These are phyloP conservation scores for Coregonus suidteri DNA, from an alignment of 2,797 vertebrate genomes.

Conservation along the genomic window DNA sequence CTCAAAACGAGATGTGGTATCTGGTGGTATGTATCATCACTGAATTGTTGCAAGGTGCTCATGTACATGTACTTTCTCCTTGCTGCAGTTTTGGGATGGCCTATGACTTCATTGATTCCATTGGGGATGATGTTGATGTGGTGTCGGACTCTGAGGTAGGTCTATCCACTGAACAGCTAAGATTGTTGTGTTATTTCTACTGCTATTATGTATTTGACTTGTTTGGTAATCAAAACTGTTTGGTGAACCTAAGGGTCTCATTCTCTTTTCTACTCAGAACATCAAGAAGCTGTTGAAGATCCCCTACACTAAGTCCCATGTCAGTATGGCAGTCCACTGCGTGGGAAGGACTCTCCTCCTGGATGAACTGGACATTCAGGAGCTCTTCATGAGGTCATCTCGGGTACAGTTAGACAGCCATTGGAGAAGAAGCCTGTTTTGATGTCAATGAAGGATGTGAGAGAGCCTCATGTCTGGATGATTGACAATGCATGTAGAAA, in stretches of 20 bases:
- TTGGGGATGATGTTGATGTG: conserved; percentile 96
- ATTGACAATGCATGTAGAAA: too few species aligned
- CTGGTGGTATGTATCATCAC: not conserved
- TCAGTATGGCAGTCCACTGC: conserved; percentile 97
- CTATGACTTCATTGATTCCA: conserved; percentile 95
- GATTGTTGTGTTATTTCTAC: not conserved
- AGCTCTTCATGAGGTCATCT: conserved; percentile 96
- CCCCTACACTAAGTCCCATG: conserved; percentile 96
- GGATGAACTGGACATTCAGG: conserved; percentile 96
- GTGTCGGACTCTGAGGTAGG: conserved; percentile 97
- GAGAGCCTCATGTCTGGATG: not conserved
- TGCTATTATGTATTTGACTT: not conserved
- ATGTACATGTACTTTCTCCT: not conserved
- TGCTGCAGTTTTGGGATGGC: conserved; percentile 94
- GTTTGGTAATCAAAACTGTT: not conserved
- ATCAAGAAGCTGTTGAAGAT: conserved; percentile 99
- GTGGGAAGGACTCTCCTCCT: conserved; percentile 92
- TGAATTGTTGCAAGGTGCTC: not conserved
- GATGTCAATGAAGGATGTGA: not conserved
- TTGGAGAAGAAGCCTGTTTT: not conserved
- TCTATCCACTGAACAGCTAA: conserved; percentile 28
- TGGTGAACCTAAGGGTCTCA: not conserved
- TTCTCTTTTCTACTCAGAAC: conserved; percentile 77
- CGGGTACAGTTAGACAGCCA: conserved; percentile 77
- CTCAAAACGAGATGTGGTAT: not conserved